Base-by-base conservation (phyloP, 2,888 invertebrate species). In the Nemurella pictetii region DNA sequence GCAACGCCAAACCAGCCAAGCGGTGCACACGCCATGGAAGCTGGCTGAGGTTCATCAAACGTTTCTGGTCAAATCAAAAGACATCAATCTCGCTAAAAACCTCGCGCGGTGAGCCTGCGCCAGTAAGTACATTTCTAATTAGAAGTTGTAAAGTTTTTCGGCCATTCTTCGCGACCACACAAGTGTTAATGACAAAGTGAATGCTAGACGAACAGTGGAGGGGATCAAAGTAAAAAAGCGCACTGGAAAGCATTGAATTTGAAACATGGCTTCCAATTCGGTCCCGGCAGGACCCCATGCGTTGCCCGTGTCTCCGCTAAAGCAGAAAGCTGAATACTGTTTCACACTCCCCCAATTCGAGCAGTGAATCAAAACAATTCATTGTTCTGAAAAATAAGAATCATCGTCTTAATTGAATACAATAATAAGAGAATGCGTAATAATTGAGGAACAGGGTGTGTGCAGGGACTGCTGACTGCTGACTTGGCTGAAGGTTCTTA, bases 341-440 rank as follows among this genome's bases (percentile, higher is more conserved):
- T 72, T 28, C 15, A 28, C 82, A 72, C 82, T 82, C 82, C 72
- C 80, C 28, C 82, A 82, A 29, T 82, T 72, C 72, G 35, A 80
- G 32, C 32, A 55, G 29, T 80, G 35, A 82, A 55, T 82, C 82
- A 55, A 72, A 82, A 82, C 82, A 82, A 82, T 80, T 82, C 82
- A 82, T 82, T 82, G 82, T 82, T 82, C 82, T n/a, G 28, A 55
- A 82, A 81, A 82, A 82, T 82, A 82, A 82, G 82, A 82, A 82
- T 82, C 82, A 82, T 82, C 82, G 82, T 82, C 82, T 82, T 82
- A 82, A 82, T 82, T 82, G 82, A 82, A 82, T 55, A 82, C 82
- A 55, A 55, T 82, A 82, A 82, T 82, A 82, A 82, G 55, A 82
- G 82, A 72, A 82, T 81, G 82, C 55, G 82, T 82, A 82, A 82